These are phyloP conservation scores for Girardinus metallicus DNA, from an alignment of 2,797 vertebrate species.

Conservation along the genomic window DNA sequence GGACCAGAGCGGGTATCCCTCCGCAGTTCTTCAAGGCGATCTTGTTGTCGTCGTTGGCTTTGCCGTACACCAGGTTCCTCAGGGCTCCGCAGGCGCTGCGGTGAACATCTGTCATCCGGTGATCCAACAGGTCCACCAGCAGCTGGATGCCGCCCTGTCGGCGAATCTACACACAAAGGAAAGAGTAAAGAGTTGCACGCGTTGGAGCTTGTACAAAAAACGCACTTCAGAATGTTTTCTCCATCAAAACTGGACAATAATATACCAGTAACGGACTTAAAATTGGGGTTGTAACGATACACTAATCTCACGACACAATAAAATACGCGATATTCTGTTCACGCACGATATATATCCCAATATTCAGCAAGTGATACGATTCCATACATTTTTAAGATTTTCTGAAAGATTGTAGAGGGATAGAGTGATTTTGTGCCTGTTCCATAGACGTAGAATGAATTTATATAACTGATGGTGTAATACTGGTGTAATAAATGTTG, in stretches of 20 bases:
- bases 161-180: conserved; percentile 85
- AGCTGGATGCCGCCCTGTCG: conserved; percentile 97
- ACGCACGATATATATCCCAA: no score
- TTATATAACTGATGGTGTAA: no score
- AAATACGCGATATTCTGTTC: no score
- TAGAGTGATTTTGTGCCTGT: no score
- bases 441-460: no score
- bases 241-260: neutral
- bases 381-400: no score
- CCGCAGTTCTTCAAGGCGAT: conserved; percentile 97
- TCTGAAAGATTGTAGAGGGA: no score
- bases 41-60: conserved; percentile 98
- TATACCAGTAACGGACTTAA: neutral
- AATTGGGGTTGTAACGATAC: neutral
- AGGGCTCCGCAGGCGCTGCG: conserved; percentile 96
- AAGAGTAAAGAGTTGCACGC: neutral
- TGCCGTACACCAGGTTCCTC: conserved; percentile 95
- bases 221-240: neutral
- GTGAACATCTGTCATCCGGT: conserved; percentile 97
- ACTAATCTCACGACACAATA: no score
- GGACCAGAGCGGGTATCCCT: conserved; percentile 94
- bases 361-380: no score
- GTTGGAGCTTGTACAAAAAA: neutral
- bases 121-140: conserved; percentile 95
- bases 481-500: no score